Evolutionary conservation across 1,140 invertebrate genomes (phyloP), one percentile per base, ranked within the genome.

Genomic region (Panonychus citri): DNA sequence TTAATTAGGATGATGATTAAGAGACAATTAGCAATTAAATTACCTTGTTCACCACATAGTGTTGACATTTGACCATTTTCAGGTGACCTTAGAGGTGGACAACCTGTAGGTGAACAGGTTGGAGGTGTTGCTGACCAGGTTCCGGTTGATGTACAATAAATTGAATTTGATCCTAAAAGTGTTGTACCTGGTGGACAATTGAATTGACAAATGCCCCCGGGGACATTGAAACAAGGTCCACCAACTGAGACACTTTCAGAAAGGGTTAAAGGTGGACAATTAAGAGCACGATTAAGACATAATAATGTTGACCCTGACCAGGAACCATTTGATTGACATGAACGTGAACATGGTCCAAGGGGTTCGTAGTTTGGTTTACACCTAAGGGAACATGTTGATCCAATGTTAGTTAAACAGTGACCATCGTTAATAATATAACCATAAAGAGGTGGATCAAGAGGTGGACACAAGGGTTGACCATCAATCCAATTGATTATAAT

Each of bases 41-140:
- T 48, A 25, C 43, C 43, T 19, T 48, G 43, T 5, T 8, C 17
- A 25, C 43, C 43, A 26, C 50, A 52, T 19, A 21, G 19, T n/a
- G 21, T 25, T 2, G 21, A 8, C 25, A 52, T n/a, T 5, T 30
- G 30, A 5, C 50, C 50, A 52, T 27, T 27, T 1, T n/a, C 50
- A 3, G 25, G 50, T 27, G 21, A 5, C 10, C 26, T 19, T 19
- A 52, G 10, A 21, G 50, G 1, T 37, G 50, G 50, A 27, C 50
- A 52, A 15, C 15, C n/a, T 2, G 12, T 27, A 12, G 26, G 50
- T 30, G 15, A 28, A 46, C 60, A 61, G 3, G 25, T 37, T 2
- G 60, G 60, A 19, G 57, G 46, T 21, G n/a, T 15, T 7, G 37
- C 21, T 19, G 28, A 55, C 60, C 60, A 61, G 19, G 39, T 21